Conservation (phyloP, 30 jellyfish, hydroid and myxozoan genomes). For the Sanderia malayensis region DNA sequence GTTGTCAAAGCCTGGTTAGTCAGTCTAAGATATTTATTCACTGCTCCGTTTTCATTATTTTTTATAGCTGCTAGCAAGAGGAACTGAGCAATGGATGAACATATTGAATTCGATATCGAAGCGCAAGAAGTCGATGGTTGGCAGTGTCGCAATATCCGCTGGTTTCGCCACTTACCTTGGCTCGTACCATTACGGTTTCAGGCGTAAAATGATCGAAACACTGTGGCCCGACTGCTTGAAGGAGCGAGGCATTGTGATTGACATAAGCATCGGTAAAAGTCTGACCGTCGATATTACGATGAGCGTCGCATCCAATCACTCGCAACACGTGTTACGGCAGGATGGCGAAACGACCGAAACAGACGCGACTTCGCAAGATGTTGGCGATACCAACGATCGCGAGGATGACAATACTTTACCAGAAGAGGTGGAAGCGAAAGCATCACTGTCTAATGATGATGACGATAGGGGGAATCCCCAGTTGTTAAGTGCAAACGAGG, state of each 20-base stretch:
- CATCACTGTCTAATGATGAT: not conserved
- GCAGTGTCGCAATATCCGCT: conserved; percentile 56
- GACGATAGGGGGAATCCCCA: too few species aligned
- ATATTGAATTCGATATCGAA: conserved; percentile 41
- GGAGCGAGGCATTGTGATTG: conserved; percentile 61
- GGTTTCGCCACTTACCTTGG: conserved; percentile 72
- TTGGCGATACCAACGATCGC: not conserved
- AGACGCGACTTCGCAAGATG: not conserved
- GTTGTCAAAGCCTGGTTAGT: too few species aligned
- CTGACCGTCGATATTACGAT: conserved; percentile 28
- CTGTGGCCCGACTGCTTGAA: conserved; percentile 63
- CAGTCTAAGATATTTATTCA: too few species aligned
- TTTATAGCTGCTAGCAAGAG: conserved; percentile 46
- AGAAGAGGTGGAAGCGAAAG: not conserved
- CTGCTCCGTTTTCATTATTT: too few species aligned
- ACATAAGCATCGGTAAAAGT: conserved; percentile 29
- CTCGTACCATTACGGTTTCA: conserved; percentile 26
- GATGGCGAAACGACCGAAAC: not conserved
- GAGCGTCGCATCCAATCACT: conserved; percentile 16
- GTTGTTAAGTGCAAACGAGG: not conserved
- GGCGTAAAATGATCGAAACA: conserved; percentile 30
- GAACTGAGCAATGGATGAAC: conserved; percentile 56
- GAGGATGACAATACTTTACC: not conserved
- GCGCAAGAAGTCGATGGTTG: conserved; percentile 38
- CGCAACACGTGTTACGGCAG: not conserved